Base-by-base conservation (phyloP, 1,140 invertebrate genomes). In the Harpegnathos saltator region DNA sequence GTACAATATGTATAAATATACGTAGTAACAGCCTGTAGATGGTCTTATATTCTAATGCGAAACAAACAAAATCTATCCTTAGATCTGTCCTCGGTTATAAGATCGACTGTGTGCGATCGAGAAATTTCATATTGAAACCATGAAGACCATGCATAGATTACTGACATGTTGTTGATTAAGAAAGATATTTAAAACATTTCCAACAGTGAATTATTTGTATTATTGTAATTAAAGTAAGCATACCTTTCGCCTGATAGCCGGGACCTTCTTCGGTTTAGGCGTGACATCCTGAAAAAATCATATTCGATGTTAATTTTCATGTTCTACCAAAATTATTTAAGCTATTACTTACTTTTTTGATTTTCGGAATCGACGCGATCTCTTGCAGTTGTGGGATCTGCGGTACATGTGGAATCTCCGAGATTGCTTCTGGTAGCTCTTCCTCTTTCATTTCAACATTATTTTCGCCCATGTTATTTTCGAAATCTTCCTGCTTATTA, bases 241-340 rank as follows among this genome's bases (percentile, higher is more conserved):
- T 85, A 94, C 92, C 85, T 94, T 94, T 88, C 93, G 85, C 74
- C 93, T 88, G 38, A 94, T 94, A 17, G 83, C 58, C 17, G 91
- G 88, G 11, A 78, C 52, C 72, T 93, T 93, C 68, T 92, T 94
- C 59, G 89, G 87, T 65, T 91, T 92, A 15, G 90, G 85, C 50
- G 80, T 22, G 11, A 38, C 69, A 14, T 88, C 74, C 73, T 86
- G 14, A 17, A 77, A 86, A 78, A 82, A 66, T 44, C 11, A 83
- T 17, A 59, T 82, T 62, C 0, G 17, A 2, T 52, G 69, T 58
- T 50, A 65, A 56, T 33, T 61, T 19, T 12, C 15, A 22, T 81
- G 19, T 50, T 38, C 66, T 12, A 66, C n/a, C 19, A 54, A 44
- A 11, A 17, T 58, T 58, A 14, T 62, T 77, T 52, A 26, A 65